Evolutionary conservation across 2,888 invertebrate species (phyloP), one percentile per base, ranked within the genome.

Genomic region (Lampropteryx suffumata): DNA sequence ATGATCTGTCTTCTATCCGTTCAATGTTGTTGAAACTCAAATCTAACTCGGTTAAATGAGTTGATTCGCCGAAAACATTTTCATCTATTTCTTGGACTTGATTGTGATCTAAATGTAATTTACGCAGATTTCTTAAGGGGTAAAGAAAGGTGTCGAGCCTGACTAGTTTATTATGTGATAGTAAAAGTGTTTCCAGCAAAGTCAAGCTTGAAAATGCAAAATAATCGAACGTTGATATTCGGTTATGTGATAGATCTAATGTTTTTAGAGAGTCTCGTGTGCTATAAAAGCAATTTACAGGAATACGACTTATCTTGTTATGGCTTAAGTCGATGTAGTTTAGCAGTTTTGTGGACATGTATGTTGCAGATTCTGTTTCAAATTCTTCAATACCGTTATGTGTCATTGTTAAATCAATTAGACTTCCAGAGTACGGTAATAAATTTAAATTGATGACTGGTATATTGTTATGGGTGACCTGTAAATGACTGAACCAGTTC

Each of bases 231-330:
- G 10, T 28, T 3, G 36, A 11, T 30, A 51, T 41, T 30, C 41
- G 27, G 21, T 51, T 51, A 13, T 46, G 17, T n/a, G 50, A 51
- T 12, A 51, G 35, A 41, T 51, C 12, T 13, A 51, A 32, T 28
- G 21, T 9, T 36, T 36, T 12, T 32, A 51, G 36, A 5, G 50
- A 45, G 12, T 36, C 34, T 24, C 34, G 40, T 11, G 26, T 36
- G n/a, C 30, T 27, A 8, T 17, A 30, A 27, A 51, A 51, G 5
- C 30, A 21, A n/a, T 51, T 41, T 1, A 17, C n/a, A n/a, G 28
- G 30, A 1, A 51, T 10, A 17, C 26, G 35, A 12, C 32, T 26
- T 14, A 51, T 8, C 26, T 40, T 32, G 21, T 51, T 51, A 51
- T 41, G n/a, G 10, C 45, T 46, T 6, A 51, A n/a, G 21, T 51